These are phyloP conservation scores for Semibalanus balanoides DNA, from an alignment of 1,140 invertebrate genomes.

Conservation along the genomic window DNA sequence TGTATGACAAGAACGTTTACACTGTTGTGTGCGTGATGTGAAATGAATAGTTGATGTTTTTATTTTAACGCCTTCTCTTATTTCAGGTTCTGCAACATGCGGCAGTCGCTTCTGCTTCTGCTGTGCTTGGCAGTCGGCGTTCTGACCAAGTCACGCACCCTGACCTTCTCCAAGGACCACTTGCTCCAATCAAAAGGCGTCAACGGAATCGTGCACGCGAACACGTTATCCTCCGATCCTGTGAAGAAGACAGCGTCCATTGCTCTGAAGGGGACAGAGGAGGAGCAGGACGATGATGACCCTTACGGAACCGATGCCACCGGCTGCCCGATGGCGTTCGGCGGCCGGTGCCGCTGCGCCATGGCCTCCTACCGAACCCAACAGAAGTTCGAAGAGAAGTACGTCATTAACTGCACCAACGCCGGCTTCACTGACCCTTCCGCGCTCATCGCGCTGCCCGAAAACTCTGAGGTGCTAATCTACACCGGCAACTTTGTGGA, in stretches of 20 bases:
- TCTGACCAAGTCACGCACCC: too few relatives aligned
- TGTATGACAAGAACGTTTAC: too few relatives aligned
- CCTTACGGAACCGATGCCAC: slow-evolving; percentile 22
- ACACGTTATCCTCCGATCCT: background rate
- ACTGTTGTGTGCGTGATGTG: too few relatives aligned
- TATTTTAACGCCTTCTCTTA: too few relatives aligned
- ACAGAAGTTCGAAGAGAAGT: slow-evolving; percentile 31
- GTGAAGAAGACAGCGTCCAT: background rate
- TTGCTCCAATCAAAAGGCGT: too few relatives aligned
- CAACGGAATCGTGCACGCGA: too few relatives aligned
- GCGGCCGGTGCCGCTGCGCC: slow-evolving; percentile 25
- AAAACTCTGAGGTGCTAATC: slow-evolving; percentile 42
- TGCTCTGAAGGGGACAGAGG: background rate
- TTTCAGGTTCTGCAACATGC: too few relatives aligned
- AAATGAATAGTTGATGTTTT: too few relatives aligned
- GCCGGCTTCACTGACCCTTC: slow-evolving; percentile 40
- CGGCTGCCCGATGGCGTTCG: slow-evolving; percentile 25
- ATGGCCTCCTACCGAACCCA: slow-evolving; percentile 25
- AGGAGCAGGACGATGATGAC: slow-evolving; percentile 4
- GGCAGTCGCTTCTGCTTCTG: too few relatives aligned
- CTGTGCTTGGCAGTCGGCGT: too few relatives aligned
- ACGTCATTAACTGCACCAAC: slow-evolving; percentile 57
- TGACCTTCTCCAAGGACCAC: too few relatives aligned
- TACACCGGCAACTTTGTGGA: slow-evolving; percentile 54
- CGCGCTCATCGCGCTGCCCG: slow-evolving; percentile 45